These are phyloP conservation scores for Philopedon plagiatum DNA, from an alignment of 2,888 invertebrate genomes.

Conservation along the genomic window DNA sequence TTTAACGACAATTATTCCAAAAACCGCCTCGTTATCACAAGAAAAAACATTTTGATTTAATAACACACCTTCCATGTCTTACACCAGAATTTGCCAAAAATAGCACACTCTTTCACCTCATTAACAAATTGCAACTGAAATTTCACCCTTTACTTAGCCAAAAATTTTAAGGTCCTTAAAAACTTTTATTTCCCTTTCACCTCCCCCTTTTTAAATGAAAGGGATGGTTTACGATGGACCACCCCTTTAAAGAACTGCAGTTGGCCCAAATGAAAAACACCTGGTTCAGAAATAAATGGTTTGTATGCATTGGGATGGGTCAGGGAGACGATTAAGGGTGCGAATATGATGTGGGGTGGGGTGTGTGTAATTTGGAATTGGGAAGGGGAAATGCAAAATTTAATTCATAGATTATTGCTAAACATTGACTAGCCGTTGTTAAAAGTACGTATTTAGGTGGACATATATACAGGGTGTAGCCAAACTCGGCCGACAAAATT, in stretches of 20 bases:
- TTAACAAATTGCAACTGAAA: slow-evolving; percentile 35
- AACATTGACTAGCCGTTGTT: too few relatives aligned
- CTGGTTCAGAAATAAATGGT: slow-evolving; percentile 19
- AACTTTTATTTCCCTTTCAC: neutral
- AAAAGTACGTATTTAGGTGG: too few relatives aligned
- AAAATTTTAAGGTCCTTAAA: neutral
- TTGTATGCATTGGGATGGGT: slow-evolving; percentile 30
- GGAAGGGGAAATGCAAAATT: too few relatives aligned
- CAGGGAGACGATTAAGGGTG: slow-evolving; percentile 28
- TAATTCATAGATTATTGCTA: neutral
- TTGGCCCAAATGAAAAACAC: slow-evolving; percentile 45
- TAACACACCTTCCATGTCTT: too few relatives aligned
- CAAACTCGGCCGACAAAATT: too few relatives aligned
- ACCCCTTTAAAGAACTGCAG: slow-evolving; percentile 36
- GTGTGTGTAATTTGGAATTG: neutral
- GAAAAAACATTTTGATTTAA: too few relatives aligned
- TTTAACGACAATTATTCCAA: neutral
- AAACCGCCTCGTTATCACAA: neutral
- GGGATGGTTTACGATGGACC: slow-evolving; percentile 37
- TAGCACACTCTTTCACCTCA: neutral
- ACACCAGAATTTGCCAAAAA: neutral
- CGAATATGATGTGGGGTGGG: slow-evolving; percentile 17
- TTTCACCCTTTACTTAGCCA: slow-evolving; percentile 20
- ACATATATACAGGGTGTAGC: too few relatives aligned
- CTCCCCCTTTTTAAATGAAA: slow-evolving; percentile 28